Base-by-base conservation (phyloP, 2,113 vertebrate genomes). In the Sylvilagus bachmani region DNA sequence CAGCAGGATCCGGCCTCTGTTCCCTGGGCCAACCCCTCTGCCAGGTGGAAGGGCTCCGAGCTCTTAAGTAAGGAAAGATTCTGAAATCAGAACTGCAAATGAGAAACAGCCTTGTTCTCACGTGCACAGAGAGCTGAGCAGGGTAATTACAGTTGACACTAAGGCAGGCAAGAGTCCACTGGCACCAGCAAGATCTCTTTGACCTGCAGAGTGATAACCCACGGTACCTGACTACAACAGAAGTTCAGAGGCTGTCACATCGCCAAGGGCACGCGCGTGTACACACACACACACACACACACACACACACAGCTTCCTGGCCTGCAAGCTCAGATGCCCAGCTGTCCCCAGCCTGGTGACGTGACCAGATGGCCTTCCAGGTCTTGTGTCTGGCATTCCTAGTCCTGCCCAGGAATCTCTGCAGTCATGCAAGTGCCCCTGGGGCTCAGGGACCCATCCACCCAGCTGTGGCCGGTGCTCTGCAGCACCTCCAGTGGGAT, bases 351-450 rank as follows among this genome's bases (percentile, higher is more conserved):
- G 38, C 33, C 13, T 31, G 36, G 53, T 38, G 62, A 73, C 58
- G 66, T 3, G 7, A 79, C 66, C 61, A 90, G 82, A 89, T 89
- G 93, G 83, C 79, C 55, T 82, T 81, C 77, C 61, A 31, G 53
- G 58, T 77, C 95, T 93, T 83, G 25, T 58, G 89, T 79, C 55
- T 91, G 84, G 55, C 71, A 91, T 94, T 89, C 83, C 87, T 62
- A 75, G 71, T 62, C 62, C 61, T 84, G 81, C 44, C 24, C 25
- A 78, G 93, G 91, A 93, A 89, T 87, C n/a, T 86, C 85, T 6
- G 49, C 66, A 61, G 89, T 82, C 31, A 67, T 21, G n/a, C 24
- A 66, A 71, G 36, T 2, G 53, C 33, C 75, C 78, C 82, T 38
- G 58, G 86, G 38, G 70, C 29, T 13, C 61, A 53, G 1, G 10